Evolutionary conservation across 2,113 vertebrate genomes (phyloP), one percentile per base, ranked within the genome.

Genomic region (Australoheros scitulus): DNA sequence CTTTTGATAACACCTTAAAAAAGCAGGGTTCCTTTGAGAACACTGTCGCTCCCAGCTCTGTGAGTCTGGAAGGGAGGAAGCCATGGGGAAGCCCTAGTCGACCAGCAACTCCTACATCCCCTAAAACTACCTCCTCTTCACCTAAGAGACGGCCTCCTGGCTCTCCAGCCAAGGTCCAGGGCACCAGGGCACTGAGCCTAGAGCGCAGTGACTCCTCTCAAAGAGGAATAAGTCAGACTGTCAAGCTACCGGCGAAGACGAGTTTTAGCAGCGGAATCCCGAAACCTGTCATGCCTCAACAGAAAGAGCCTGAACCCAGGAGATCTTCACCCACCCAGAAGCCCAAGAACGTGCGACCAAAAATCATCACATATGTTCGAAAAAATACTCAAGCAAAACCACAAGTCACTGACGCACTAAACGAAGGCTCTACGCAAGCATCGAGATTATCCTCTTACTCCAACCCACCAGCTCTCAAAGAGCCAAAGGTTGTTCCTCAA

Each of bases 291-390:
- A 2, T 36, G 63, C 2, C 13, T 90, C 89, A 93, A 80, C 38
- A 96, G 90, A 96, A 94, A 64, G 97, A 96, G 32, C 56, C 83
- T 1, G 98, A 97, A 43, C 92, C 94, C 38, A 91, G 83, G 8
- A 55, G 76, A 64, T 82, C 85, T 8, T 92, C 93, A 20, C 89
- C 93, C 58, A 91, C 94, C 2, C 96, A 96, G 13, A 98, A 97
- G 65, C 97, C 97, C 80, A 99, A 98, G 91, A 97, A 97, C 0
- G 96, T 98, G 65, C 95, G 97, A 57, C 98, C 98, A 50, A 99
- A 98, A 95, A 99, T 99, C 86, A 99, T 99, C 90, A 99, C 98
- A 0, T 99, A 97, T 20, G 96, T 99, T 13, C 94, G 97, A 50
- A 97, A 97, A 80, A 97, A 89, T 65, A 95, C 96, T 3, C 97